phyloP scores from a whole-genome alignment of 2,888 invertebrate species.

The Atrina japonica region DNA sequence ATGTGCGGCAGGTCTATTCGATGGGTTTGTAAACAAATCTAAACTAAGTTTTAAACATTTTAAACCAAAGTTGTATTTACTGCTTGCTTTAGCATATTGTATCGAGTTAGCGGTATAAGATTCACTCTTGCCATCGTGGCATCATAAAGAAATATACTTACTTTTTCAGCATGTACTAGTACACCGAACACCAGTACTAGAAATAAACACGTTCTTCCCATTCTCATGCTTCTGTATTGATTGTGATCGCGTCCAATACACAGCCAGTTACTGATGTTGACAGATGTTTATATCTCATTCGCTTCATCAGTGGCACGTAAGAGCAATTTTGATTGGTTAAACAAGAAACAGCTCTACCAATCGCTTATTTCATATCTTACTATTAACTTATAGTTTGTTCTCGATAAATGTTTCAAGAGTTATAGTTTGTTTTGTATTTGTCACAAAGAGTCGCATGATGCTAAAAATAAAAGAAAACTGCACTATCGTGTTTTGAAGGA shows the following conservation, averaged over 20 bases:
- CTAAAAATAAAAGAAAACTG: too few species aligned
- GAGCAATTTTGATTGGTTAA: slow-evolving; percentile 1
- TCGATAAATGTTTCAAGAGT: too few species aligned
- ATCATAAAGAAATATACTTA: slow-evolving; percentile 1
- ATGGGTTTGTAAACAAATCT: too few species aligned
- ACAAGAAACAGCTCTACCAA: neutral
- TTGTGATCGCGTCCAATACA: slow-evolving; percentile 3
- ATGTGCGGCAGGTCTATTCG: too few species aligned
- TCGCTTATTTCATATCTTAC: neutral
- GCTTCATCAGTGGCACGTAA: too few species aligned
- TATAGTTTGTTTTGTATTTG: too few species aligned
- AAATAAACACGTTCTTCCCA: neutral
- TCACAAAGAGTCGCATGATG: too few species aligned
- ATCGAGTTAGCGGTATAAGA: too few species aligned
- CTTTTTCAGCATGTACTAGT: neutral
- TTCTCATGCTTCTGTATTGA: slow-evolving; percentile 3
- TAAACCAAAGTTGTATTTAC: too few species aligned
- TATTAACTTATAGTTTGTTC: neutral
- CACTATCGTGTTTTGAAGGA: too few species aligned
- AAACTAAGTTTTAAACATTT: too few species aligned
- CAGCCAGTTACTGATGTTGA: slow-evolving; percentile 3
- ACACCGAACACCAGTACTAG: neutral
- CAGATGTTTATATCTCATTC: slow-evolving; percentile 4
- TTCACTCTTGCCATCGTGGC: slow-evolving; percentile 11
- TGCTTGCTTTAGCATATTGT: too few species aligned